Evolutionary conservation across 2,888 invertebrate species (phyloP), one percentile per base, ranked within the genome.

Genomic region (Macrophya annulata): DNA sequence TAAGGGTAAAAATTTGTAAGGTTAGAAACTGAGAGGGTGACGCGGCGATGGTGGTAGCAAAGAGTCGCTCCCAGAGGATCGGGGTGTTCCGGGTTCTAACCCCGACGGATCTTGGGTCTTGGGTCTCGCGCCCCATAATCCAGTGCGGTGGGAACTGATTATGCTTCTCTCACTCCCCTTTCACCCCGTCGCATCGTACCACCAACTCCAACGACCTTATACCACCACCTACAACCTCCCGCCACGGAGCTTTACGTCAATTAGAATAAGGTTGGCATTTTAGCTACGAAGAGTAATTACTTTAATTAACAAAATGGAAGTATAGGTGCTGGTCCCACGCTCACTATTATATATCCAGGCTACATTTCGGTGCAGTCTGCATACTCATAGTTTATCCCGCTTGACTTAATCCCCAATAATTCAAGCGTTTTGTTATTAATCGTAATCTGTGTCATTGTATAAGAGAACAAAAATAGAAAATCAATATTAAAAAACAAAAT

Each of bases 191-290:
- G 51, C 90, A 90, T 76, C 77, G 51, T 55, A 74, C 87, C 62
- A 43, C 86, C 86, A 71, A 91, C 45, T 68, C 86, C 55, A 71
- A 62, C 83, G 84, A 86, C 74, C 79, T 85, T 85, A 86, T 85
- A 59, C 87, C 88, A 88, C 89, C 87, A 87, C 85, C 85, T 86
- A 85, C 86, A 86, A 89, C 89, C 85, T 88, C 89, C 91, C 91
- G 89, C 90, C 90, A 43, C 59, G 79, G 89, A 93, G 93, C 93
- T 93, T 92, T 93, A 93, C 94, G 93, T 94, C 94, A 94, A 94
- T 94, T 94, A 94, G 94, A 93, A 94, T 94, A 94, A 94, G 94
- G 94, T 93, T 94, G 94, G 94, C 94, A 93, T 93, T 94, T 93
- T 93, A 93, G 92, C 86, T 82, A 93, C 93, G 94, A 94, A 94